These are phyloP conservation scores for Phthorimaea operculella DNA, from an alignment of 1,140 invertebrate genomes.

Conservation along the genomic window DNA sequence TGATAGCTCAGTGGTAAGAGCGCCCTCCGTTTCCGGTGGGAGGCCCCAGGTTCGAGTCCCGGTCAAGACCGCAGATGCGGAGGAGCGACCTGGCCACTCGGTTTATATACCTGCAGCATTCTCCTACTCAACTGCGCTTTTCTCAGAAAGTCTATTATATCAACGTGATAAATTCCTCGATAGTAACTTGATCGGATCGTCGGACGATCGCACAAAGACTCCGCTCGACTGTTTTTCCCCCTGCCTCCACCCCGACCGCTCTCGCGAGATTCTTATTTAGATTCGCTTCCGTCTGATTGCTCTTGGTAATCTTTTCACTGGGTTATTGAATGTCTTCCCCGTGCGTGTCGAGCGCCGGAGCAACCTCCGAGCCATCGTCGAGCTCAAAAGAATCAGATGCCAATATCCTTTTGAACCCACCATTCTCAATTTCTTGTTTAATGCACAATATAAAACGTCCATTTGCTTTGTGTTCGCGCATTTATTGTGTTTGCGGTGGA, in stretches of 20 bases:
- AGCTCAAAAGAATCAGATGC: slow-evolving; percentile 38
- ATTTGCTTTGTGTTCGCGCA: slow-evolving; percentile 32
- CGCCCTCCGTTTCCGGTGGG: slow-evolving; percentile 48
- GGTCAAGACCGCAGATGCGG: slow-evolving; percentile 61
- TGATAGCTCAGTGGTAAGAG: slow-evolving; percentile 67
- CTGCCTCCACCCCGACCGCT: slow-evolving; percentile 44
- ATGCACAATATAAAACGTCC: slow-evolving; percentile 38
- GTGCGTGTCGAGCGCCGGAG: slow-evolving; percentile 53
- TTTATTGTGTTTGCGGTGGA: slow-evolving; percentile 14
- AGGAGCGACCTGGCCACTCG: slow-evolving; percentile 17
- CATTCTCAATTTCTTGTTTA: slow-evolving; percentile 41
- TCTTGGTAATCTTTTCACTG: slow-evolving; percentile 66
- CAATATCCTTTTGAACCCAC: slow-evolving; percentile 43
- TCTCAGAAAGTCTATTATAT: slow-evolving; percentile 34
- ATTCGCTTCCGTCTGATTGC: slow-evolving; percentile 68
- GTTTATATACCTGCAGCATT: slow-evolving; percentile 8
- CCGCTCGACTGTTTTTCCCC: slow-evolving; percentile 54
- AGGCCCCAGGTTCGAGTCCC: slow-evolving; percentile 64
- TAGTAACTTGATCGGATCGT: slow-evolving; percentile 58
- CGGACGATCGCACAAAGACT: slow-evolving; percentile 49
- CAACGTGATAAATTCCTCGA: slow-evolving; percentile 47
- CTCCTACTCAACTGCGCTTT: slow-evolving; percentile 32
- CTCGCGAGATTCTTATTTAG: slow-evolving; percentile 67
- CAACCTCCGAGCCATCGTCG: slow-evolving; percentile 31
- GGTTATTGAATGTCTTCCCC: slow-evolving; percentile 65